Percentiles rank a stretch among this genome's conserved stretches.
Evolutionary conservation across 2,888 invertebrate genomes (phyloP).

Genomic region (Eutolmus rufibarbis): DNA sequence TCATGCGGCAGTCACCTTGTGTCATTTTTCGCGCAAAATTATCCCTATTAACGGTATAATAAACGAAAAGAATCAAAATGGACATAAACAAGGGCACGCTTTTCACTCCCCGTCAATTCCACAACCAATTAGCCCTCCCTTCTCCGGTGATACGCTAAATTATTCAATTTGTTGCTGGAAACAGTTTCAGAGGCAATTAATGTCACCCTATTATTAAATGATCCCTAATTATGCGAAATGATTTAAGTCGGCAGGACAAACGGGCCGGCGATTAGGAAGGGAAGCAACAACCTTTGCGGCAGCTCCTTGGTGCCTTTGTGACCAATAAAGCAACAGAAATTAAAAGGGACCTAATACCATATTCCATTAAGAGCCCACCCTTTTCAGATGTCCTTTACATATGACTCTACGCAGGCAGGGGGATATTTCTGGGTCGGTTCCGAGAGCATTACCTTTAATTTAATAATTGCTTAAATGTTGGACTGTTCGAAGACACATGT

Average conservation of each 20-base stretch:
- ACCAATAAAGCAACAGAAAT: slow-evolving; percentile 38
- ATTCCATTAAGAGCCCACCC: slow-evolving; percentile 17
- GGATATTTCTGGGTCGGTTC: slow-evolving; percentile 42
- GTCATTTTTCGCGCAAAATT: background rate
- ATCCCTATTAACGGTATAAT: background rate
- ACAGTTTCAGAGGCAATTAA: slow-evolving; percentile 58
- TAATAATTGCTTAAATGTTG: slow-evolving; percentile 47
- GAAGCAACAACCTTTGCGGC: slow-evolving; percentile 36
- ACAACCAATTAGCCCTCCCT: background rate
- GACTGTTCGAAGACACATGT: background rate
- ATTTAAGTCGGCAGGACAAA: slow-evolving; percentile 54
- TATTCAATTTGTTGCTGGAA: slow-evolving; percentile 27
- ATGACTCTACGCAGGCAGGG: background rate
- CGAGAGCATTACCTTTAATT: slow-evolving; percentile 47
- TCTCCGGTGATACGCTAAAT: background rate
- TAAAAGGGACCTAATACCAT: slow-evolving; percentile 31
- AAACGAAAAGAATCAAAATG: background rate
- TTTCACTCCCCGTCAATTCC: background rate
- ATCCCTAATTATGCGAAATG: slow-evolving; percentile 64
- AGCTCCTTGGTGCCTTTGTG: slow-evolving; percentile 32
- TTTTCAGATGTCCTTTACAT: slow-evolving; percentile 1
- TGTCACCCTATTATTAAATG: slow-evolving; percentile 64
- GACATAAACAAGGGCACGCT: background rate
- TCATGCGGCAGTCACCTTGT: background rate
- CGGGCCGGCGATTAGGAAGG: background rate